Conservation (phyloP, 2,113 vertebrate genomes). For the Hippocampus comes region DNA sequence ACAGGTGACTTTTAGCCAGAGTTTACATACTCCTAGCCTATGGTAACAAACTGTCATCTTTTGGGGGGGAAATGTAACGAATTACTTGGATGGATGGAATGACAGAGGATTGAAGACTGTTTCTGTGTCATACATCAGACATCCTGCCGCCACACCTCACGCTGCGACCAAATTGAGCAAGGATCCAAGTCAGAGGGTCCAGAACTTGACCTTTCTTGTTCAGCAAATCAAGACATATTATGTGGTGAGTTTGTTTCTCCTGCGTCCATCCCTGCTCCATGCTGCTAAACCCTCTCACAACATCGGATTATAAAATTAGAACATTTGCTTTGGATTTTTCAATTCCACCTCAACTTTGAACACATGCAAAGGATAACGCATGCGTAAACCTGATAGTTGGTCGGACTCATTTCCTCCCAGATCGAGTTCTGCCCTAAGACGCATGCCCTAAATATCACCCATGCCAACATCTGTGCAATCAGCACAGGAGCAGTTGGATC, state of each 20-base stretch:
- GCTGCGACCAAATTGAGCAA: constrained; percentile 44
- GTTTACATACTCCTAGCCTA: no score
- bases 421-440: constrained; percentile 51
- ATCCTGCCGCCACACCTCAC: constrained; percentile 44
- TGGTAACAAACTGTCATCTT: no score
- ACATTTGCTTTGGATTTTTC: constrained; percentile 23
- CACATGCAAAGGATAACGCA: constrained; percentile 9
- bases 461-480: constrained; percentile 59
- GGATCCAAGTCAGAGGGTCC: constrained; percentile 57
- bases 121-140: constrained; percentile 43
- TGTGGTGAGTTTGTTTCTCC: constrained; percentile 46
- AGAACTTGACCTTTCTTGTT: constrained; percentile 58
- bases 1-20: no score
- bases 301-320: constrained; percentile 29
- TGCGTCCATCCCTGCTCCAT: background rate
- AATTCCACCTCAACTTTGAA: constrained; percentile 12
- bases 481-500: constrained; percentile 27
- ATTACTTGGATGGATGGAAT: background rate
- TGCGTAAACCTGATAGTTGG: constrained; percentile 7
- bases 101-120: constrained; percentile 1
- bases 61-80: no score
- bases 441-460: constrained; percentile 63
- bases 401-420: constrained; percentile 30
- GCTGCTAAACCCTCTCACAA: constrained; percentile 8
- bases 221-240: constrained; percentile 66